Evolutionary conservation across 2,888 invertebrate species (phyloP).

Genomic region (Mesochorus sp.): DNA sequence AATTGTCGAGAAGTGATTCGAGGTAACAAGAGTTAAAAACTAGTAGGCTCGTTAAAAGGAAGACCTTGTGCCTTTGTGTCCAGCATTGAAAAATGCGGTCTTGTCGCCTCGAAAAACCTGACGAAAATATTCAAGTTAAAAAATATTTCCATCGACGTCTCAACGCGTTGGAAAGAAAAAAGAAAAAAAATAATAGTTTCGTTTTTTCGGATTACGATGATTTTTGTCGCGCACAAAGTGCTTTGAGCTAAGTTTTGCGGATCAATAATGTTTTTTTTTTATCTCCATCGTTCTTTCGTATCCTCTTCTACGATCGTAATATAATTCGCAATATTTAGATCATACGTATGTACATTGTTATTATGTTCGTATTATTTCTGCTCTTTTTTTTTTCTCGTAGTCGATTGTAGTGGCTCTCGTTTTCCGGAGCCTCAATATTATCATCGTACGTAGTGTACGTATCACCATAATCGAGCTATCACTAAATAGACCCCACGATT

Average conservation of each 20-base stretch:
- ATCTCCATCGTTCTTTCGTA: not conserved
- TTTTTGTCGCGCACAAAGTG: not conserved
- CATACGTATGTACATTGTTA: not conserved
- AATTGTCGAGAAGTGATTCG: constrained; percentile 61
- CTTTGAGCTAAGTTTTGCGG: not conserved
- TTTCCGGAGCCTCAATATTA: constrained; percentile 5
- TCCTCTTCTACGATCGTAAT: not conserved
- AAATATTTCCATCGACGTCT: constrained; percentile 9
- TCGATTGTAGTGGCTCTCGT: not conserved
- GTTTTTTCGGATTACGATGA: not conserved
- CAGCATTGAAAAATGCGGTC: not conserved
- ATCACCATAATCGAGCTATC: constrained; percentile 42
- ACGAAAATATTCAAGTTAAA: not conserved
- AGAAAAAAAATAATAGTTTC: not conserved
- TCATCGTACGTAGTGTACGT: constrained; percentile 27
- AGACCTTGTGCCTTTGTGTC: constrained; percentile 15
- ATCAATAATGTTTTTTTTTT: not conserved
- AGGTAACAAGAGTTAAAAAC: constrained; percentile 50
- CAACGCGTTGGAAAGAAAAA: not conserved
- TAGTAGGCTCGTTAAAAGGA: constrained; percentile 47
- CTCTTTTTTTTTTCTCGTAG: not conserved
- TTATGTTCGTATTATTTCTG: too few species aligned
- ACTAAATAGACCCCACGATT: constrained; percentile 47
- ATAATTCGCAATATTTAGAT: not conserved
- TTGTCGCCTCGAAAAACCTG: constrained; percentile 14